Evolutionary conservation across 2,797 vertebrate genomes (phyloP).

Genomic region (Pseudochromis fuscus): DNA sequence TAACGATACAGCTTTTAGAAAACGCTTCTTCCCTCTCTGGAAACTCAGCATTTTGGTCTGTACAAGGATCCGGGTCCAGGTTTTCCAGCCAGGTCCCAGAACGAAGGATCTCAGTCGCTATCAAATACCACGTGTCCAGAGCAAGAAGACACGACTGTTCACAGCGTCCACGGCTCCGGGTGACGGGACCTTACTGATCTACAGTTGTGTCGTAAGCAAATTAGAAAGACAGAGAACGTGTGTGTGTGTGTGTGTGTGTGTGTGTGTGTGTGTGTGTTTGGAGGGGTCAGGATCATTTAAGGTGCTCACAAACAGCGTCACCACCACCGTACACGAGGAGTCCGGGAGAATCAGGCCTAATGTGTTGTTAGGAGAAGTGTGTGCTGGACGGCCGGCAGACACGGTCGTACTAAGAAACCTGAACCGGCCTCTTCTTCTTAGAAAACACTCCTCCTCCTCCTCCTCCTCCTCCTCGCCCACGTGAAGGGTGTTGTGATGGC

Average conservation of each 20-base stretch:
- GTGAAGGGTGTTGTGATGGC: conserved; percentile 63
- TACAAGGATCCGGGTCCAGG: conserved; percentile 61
- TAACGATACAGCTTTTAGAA: conserved; percentile 77
- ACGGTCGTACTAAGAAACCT: conserved; percentile 55
- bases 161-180: conserved; percentile 32
- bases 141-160: conserved; percentile 40
- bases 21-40: conserved; percentile 76
- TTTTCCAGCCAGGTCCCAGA: conserved; percentile 59
- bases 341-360: conserved; percentile 36
- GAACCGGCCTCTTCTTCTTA: conserved; percentile 47
- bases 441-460: conserved; percentile 49
- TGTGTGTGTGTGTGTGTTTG: conserved; percentile 45
- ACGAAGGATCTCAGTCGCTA: conserved; percentile 56
- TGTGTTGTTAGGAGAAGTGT: conserved; percentile 31
- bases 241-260: conserved; percentile 32
- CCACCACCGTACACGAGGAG: conserved; percentile 19
- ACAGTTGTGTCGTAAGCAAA: conserved; percentile 78
- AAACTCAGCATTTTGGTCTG: conserved; percentile 73
- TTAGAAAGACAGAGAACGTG: no score
- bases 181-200: conserved; percentile 64
- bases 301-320: conserved; percentile 68
- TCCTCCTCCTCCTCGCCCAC: conserved; percentile 29
- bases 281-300: conserved; percentile 54
- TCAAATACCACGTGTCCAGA: conserved; percentile 46
- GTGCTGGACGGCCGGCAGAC: conserved; percentile 26